Evolutionary conservation across 2,113 vertebrate genomes (phyloP).

Genomic region (Aviceda subcristata): DNA sequence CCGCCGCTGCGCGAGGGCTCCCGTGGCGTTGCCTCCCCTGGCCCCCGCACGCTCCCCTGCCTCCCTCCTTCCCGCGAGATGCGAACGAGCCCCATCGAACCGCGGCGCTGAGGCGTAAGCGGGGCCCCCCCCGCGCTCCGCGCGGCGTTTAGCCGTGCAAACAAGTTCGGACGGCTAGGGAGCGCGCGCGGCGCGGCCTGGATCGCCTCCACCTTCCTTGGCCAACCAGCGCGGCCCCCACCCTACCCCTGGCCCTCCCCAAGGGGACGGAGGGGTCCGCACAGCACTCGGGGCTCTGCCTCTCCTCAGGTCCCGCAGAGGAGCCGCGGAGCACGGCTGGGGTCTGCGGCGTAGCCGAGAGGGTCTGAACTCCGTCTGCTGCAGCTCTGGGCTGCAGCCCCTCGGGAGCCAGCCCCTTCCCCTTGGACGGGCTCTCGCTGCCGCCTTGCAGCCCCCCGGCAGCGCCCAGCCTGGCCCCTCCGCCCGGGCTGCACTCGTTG

Average conservation of each 20-base stretch:
- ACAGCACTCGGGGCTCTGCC: neutral
- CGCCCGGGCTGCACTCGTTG: neutral
- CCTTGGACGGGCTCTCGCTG: neutral
- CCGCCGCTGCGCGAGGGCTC: neutral
- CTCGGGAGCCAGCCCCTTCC: neutral
- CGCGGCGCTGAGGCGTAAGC: neutral
- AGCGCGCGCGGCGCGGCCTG: rapidly evolving
- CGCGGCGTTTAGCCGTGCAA: neutral
- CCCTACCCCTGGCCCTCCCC: neutral
- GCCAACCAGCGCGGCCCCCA: neutral
- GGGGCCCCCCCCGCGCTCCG: neutral
- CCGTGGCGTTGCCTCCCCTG: neutral
- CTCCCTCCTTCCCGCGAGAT: neutral
- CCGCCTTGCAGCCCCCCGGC: neutral
- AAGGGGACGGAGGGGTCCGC: rapidly evolving
- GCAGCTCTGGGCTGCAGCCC: too few relatives aligned
- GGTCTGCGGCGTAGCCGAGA: too few relatives aligned
- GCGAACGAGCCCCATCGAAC: rapidly evolving
- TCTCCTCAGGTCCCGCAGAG: neutral
- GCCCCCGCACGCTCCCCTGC: rapidly evolving
- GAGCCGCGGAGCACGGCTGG: neutral
- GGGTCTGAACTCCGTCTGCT: too few relatives aligned
- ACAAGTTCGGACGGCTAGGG: neutral
- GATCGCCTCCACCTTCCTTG: neutral
- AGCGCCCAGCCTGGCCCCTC: neutral